These are phyloP conservation scores for Lates japonicus DNA, from an alignment of 2,797 vertebrate species.

Conservation along the genomic window DNA sequence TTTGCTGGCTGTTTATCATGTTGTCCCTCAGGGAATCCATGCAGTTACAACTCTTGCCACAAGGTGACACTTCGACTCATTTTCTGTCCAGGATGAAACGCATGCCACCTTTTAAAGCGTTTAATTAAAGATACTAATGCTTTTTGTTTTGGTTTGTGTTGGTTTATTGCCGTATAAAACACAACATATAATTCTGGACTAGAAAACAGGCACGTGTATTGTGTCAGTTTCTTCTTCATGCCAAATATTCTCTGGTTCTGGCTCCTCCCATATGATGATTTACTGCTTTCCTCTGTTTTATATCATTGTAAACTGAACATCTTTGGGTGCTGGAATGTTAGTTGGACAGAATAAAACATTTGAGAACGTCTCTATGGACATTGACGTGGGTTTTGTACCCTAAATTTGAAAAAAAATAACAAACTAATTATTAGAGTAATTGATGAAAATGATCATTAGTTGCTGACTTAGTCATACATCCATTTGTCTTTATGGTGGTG, in stretches of 20 bases:
- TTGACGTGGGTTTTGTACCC: neutral
- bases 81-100: neutral
- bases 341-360: neutral
- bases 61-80: slow-evolving; percentile 46
- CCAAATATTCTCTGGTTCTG: neutral
- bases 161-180: neutral
- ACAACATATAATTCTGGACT: neutral
- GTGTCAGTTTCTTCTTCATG: neutral
- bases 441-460: neutral
- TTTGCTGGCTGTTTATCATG: slow-evolving; percentile 1
- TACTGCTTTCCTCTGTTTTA: neutral
- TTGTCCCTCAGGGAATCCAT: neutral
- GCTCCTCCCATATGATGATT: neutral
- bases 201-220: neutral
- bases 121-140: neutral
- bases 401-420: neutral
- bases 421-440: neutral
- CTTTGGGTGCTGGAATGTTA: neutral
- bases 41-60: slow-evolving; percentile 51
- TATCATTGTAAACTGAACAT: neutral
- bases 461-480: neutral
- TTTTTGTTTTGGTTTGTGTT: neutral
- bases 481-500: neutral
- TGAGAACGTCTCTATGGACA: neutral
- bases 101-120: neutral